phyloP scores from a whole-genome alignment of 2,797 vertebrate genomes.

The Dendrocincla fuliginosa region DNA sequence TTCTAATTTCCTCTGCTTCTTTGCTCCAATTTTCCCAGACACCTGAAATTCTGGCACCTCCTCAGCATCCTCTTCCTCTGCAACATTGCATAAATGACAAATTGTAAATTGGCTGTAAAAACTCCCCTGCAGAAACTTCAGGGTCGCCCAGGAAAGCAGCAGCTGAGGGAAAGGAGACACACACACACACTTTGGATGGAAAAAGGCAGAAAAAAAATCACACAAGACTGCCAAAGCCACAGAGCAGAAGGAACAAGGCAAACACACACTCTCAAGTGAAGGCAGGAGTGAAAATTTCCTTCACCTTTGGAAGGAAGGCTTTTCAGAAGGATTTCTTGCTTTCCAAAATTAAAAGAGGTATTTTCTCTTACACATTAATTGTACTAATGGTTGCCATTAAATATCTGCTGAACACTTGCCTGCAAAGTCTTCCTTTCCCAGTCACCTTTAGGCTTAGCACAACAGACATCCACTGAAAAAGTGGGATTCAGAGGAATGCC shows the following conservation, averaged over 20 bases:
- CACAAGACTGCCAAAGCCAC: background rate
- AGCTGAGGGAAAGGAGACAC: background rate
- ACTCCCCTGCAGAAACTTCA: background rate
- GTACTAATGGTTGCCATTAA: background rate
- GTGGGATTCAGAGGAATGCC: background rate
- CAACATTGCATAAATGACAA: background rate
- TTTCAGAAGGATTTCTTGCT: background rate
- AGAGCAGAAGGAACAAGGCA: background rate
- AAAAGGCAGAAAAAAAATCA: background rate
- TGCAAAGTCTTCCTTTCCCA: background rate
- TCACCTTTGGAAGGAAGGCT: background rate
- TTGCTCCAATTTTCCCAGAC: conserved; percentile 88
- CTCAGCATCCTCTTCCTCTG: conserved; percentile 77
- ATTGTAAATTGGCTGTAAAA: background rate
- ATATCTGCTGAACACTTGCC: background rate
- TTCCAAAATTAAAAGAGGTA: background rate
- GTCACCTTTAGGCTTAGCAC: background rate
- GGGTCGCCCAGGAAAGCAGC: background rate
- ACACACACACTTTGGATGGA: background rate
- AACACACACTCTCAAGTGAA: background rate
- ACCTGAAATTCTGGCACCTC: conserved; percentile 77
- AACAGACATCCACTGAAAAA: background rate
- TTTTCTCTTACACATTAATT: background rate
- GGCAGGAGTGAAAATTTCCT: background rate
- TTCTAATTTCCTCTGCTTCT: conserved; percentile 94